phyloP scores from a whole-genome alignment of 2,888 invertebrate species.

The Rambutsinella grinnellia region DNA sequence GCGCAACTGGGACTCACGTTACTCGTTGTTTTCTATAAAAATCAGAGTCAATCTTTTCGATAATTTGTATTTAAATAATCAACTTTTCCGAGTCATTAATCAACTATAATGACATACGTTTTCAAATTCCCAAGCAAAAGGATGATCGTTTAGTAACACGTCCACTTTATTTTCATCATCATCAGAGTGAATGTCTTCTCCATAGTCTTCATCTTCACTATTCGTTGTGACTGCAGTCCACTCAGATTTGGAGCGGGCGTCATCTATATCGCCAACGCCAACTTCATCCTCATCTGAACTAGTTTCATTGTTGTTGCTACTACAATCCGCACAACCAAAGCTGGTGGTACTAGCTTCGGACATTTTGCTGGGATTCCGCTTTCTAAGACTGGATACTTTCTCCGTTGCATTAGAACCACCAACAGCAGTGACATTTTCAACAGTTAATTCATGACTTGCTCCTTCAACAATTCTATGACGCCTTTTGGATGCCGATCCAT shows the following conservation, averaged over 20 bases:
- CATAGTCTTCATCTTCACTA: slow-evolving; percentile 72
- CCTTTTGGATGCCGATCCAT: too few species aligned
- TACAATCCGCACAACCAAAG: slow-evolving; percentile 62
- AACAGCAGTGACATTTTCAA: background rate
- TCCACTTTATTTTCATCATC: slow-evolving; percentile 70
- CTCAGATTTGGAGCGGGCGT: slow-evolving; percentile 72
- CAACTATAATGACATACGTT: slow-evolving; percentile 71
- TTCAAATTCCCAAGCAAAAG: slow-evolving; percentile 76
- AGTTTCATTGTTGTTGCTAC: slow-evolving; percentile 64
- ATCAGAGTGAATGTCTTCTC: slow-evolving; percentile 83
- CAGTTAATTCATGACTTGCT: background rate
- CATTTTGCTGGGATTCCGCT: slow-evolving; percentile 63
- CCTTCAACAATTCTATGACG: background rate
- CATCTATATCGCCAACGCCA: slow-evolving; percentile 43
- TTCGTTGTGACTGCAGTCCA: slow-evolving; percentile 92
- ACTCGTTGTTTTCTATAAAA: slow-evolving; percentile 78
- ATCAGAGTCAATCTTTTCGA: too few species aligned
- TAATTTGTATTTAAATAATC: too few species aligned
- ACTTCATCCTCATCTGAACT: slow-evolving; percentile 61
- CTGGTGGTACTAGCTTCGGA: slow-evolving; percentile 65
- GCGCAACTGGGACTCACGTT: slow-evolving; percentile 79
- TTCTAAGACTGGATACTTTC: slow-evolving; percentile 56
- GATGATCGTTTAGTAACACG: slow-evolving; percentile 71
- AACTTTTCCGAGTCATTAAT: too few species aligned
- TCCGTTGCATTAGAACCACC: background rate